These are phyloP conservation scores for Florisuga fusca DNA, from an alignment of 2,797 vertebrate genomes.

Conservation along the genomic window DNA sequence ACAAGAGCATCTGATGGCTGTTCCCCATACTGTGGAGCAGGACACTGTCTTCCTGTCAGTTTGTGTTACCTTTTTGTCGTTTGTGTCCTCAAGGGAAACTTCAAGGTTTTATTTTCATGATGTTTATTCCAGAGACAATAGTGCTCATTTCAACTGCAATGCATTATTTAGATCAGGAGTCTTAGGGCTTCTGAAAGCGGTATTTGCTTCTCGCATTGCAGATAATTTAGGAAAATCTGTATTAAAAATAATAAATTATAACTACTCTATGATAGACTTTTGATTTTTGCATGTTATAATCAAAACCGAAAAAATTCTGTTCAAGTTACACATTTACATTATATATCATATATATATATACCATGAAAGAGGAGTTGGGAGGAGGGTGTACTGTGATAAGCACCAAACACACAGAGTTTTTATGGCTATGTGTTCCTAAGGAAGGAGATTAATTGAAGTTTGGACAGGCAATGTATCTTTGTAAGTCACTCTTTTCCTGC, in stretches of 20 bases:
- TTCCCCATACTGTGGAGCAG: accelerated
- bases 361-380: background rate
- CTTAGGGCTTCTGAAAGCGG: background rate
- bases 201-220: background rate
- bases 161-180: background rate
- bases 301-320: background rate
- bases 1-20: background rate
- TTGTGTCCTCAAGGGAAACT: background rate
- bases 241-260: background rate
- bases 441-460: constrained; percentile 12
- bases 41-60: background rate
- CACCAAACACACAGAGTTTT: background rate
- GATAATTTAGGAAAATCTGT: background rate
- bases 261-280: background rate
- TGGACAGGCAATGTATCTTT: constrained; percentile 3
- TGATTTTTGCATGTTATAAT: background rate
- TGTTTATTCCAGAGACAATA: background rate
- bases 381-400: background rate
- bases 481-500: constrained; percentile 18
- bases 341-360: background rate
- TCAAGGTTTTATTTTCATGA: background rate
- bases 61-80: background rate
- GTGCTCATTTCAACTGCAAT: background rate
- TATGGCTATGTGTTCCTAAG: background rate
- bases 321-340: background rate